Percentiles rank a stretch among this genome's conserved stretches.
Evolutionary conservation across 2,113 vertebrate genomes (phyloP).

Genomic region (Todiramphus chloris): DNA sequence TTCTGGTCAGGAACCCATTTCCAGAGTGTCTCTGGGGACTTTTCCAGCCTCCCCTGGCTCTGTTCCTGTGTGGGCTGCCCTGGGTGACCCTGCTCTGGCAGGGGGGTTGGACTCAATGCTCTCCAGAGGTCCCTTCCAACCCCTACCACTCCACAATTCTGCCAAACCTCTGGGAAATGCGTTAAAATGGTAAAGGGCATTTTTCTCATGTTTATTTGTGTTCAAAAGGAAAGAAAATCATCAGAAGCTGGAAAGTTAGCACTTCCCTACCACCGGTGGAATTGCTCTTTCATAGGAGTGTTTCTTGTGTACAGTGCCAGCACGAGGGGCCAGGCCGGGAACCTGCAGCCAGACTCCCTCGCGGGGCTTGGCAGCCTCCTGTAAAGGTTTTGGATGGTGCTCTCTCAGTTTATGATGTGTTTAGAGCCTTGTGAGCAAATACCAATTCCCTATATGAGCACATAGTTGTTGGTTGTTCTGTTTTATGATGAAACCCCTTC

Average conservation of each 20-base stretch:
- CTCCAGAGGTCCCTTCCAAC: too few species aligned
- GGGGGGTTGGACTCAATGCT: too few species aligned
- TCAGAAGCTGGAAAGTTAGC: neutral
- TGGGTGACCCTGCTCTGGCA: too few species aligned
- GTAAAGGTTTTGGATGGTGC: neutral
- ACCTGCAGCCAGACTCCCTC: neutral
- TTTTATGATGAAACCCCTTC: neutral
- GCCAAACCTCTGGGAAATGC: neutral
- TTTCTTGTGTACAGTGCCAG: neutral
- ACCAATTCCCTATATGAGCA: neutral
- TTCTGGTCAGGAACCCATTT: neutral
- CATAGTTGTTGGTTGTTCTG: neutral
- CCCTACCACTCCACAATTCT: neutral
- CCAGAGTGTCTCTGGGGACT: neutral
- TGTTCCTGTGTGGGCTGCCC: too few species aligned
- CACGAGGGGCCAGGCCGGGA: neutral
- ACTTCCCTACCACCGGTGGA: neutral
- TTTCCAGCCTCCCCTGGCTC: too few species aligned
- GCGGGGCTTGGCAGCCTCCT: rapidly evolving
- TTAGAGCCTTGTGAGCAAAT: neutral
- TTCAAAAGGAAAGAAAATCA: neutral
- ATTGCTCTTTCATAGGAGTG: neutral
- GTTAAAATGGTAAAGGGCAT: neutral
- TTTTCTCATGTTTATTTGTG: neutral
- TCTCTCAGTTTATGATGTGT: neutral